Base-by-base conservation (phyloP, 2,113 vertebrate genomes). In the Lycaon pictus region DNA sequence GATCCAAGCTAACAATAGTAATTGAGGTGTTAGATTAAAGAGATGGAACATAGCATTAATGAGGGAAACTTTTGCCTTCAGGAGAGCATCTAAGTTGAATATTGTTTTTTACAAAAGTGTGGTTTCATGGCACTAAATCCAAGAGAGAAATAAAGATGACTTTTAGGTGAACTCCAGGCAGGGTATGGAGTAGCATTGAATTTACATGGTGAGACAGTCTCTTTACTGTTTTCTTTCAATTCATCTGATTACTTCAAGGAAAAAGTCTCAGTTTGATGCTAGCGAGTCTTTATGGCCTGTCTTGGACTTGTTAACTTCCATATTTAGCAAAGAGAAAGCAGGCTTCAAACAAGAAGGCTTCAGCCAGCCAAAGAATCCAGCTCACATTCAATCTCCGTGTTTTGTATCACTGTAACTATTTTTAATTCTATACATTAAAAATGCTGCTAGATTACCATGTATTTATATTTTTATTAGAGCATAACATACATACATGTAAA, bases 251-350 rank as follows among this genome's bases (percentile, higher is more conserved):
- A 83, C 56, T 27, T 90, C 32, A 69, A 80, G 55, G 32, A 90
- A 23, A 63, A 55, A 93, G 56, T 90, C 53, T 94, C 16, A 29
- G 51, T 81, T 88, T 90, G 80, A 71, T 90, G 35, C 69, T 55
- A 72, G 76, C 58, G 7, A 87, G n/a, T 82, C 62, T 94, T 95
- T 95, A 77, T 1, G 22, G 20, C 43, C 29, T 82, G 12, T 43
- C 20, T 35, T 82, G 27, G 69, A 77, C 35, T 96, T 93, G 62
- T 13, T 79, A 63, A 74, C 62, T 93, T 96, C 55, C 48, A 13
- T 79, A 23, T 83, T 97, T 79, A 97, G 62, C 23, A 77, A 69
- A 86, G 29, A 88, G 48, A 90, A 90, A 90, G 48, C 35, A 79
- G 13, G 27, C 53, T 92, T 90, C 86, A 81, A 94, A 94, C 20